Evolutionary conservation across 2,888 invertebrate species (phyloP).

Genomic region (Alloscopus bannaensis): DNA sequence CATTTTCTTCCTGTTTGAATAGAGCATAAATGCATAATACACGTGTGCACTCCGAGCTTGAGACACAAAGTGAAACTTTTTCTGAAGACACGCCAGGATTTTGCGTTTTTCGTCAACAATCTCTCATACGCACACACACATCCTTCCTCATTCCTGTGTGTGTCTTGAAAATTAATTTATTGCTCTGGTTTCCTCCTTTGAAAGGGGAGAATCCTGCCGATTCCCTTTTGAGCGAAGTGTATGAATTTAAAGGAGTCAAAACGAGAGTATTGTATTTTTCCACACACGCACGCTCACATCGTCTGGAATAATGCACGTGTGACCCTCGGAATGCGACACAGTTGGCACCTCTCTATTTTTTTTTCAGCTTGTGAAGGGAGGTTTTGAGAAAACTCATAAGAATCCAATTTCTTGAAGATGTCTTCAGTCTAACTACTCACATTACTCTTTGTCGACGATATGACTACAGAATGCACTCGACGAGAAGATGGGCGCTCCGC

Average conservation of each 20-base stretch:
- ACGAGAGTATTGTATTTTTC: slow-evolving; percentile 14
- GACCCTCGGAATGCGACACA: slow-evolving; percentile 70
- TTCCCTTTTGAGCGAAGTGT: slow-evolving; percentile 6
- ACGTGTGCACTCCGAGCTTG: no score
- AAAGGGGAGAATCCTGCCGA: neutral
- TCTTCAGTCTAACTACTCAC: slow-evolving; percentile 71
- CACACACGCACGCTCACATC: slow-evolving; percentile 18
- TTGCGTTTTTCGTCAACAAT: no score
- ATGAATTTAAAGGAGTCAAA: slow-evolving; percentile 21
- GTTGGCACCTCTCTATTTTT: slow-evolving; percentile 70
- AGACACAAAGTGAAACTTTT: no score
- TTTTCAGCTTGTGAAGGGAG: slow-evolving; percentile 40
- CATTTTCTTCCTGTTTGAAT: no score
- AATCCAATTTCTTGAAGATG: slow-evolving; percentile 73
- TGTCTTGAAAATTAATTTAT: slow-evolving; percentile 54
- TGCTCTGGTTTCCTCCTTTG: slow-evolving; percentile 12
- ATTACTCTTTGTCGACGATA: slow-evolving; percentile 72
- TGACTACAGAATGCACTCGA: slow-evolving; percentile 22
- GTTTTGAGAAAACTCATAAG: slow-evolving; percentile 69
- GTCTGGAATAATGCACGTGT: slow-evolving; percentile 69
- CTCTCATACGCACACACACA: neutral
- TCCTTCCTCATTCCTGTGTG: slow-evolving; percentile 15
- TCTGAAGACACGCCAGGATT: no score
- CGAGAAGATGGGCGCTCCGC: no score
- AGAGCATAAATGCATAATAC: no score